Conservation (phyloP, 2,797 vertebrate species). For the Peromyscus eremicus region DNA sequence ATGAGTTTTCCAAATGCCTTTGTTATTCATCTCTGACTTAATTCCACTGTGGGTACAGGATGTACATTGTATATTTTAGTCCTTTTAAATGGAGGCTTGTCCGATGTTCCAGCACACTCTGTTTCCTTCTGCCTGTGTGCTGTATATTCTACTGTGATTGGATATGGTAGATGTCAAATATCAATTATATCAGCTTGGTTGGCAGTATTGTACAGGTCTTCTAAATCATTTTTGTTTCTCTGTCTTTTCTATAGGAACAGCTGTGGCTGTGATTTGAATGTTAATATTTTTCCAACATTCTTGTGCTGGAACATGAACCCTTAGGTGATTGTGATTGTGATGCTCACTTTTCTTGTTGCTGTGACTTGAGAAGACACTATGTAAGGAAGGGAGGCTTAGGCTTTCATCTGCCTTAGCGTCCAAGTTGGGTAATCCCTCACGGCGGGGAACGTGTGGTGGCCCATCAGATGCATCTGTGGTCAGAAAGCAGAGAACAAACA, state of each 20-base stretch:
- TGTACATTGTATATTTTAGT: not conserved
- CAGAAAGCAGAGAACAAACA: not conserved
- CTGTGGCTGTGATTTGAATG: not conserved
- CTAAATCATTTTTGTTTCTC: not conserved
- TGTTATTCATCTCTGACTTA: constrained; percentile 56
- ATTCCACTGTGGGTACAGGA: not conserved
- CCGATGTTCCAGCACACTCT: not conserved
- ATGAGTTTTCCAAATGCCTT: constrained; percentile 11
- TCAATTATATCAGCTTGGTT: not conserved
- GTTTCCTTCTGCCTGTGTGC: too few relatives aligned
- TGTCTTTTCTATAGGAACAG: not conserved
- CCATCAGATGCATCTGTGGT: not conserved
- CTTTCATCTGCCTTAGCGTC: not conserved
- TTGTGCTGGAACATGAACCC: not conserved
- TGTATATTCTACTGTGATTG: not conserved
- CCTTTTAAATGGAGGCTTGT: constrained; percentile 16
- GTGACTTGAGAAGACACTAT: not conserved
- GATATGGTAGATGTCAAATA: not conserved
- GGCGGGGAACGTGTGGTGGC: not conserved
- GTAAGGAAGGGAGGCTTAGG: not conserved
- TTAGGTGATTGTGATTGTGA: not conserved
- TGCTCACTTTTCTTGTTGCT: not conserved
- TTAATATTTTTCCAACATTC: not conserved
- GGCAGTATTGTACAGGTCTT: not conserved
- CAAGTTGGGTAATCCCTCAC: too few relatives aligned